Percentiles rank a stretch among this genome's conserved stretches.
phyloP scores from a whole-genome alignment of 1,140 invertebrate species.

The Scaptodrosophila lebanonensis region DNA sequence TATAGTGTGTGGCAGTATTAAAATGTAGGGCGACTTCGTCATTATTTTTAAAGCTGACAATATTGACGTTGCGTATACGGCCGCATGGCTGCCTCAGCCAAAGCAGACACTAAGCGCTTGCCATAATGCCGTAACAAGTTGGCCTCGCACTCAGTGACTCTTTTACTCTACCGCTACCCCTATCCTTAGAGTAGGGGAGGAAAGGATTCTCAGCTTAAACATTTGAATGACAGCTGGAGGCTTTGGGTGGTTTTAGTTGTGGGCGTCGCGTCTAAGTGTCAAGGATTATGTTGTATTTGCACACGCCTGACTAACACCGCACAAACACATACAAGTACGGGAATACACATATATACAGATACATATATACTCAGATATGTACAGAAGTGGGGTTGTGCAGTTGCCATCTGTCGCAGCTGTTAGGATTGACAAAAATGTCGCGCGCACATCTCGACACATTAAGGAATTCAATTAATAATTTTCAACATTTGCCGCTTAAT shows the following conservation, averaged over 20 bases:
- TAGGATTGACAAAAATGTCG: too few species aligned
- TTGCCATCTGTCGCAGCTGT: neutral
- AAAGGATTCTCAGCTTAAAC: constrained; percentile 35
- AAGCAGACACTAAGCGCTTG: too few species aligned
- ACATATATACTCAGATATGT: too few species aligned
- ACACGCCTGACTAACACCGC: constrained; percentile 27
- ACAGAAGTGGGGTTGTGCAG: too few species aligned
- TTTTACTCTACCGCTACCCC: too few species aligned
- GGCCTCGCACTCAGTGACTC: too few species aligned
- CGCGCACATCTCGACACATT: constrained; percentile 34
- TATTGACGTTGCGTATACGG: neutral
- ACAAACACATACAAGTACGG: neutral
- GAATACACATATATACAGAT: too few species aligned
- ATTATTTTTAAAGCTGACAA: constrained; percentile 4
- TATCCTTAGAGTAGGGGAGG: too few species aligned
- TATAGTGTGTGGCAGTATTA: too few species aligned
- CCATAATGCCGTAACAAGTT: too few species aligned
- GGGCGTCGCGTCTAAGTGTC: constrained; percentile 45
- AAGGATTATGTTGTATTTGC: constrained; percentile 64
- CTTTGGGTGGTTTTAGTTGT: neutral
- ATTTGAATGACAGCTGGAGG: constrained; percentile 37
- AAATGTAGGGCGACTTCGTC: too few species aligned
- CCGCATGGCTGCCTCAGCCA: neutral
- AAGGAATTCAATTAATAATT: constrained; percentile 67
- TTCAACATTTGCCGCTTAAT: constrained; percentile 50